Percentiles rank a stretch among this genome's conserved stretches.
Conservation (phyloP, 2,797 vertebrate species). For the Dendrocincla tyrannina region DNA sequence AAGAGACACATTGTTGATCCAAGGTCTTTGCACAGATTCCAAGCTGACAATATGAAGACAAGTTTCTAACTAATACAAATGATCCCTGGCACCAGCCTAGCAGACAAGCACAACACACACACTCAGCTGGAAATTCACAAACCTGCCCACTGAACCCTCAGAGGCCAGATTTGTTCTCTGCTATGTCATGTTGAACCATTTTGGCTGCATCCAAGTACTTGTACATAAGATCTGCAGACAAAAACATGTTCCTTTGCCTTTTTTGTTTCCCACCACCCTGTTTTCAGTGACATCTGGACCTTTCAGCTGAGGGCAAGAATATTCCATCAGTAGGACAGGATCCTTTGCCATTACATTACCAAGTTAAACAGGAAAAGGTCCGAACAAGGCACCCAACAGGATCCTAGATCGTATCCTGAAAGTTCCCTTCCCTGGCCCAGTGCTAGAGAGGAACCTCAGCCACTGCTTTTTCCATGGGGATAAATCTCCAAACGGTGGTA, state of each 20-base stretch:
- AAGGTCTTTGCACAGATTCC: not conserved
- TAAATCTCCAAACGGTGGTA: not conserved
- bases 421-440: not conserved
- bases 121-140: not conserved
- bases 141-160: not conserved
- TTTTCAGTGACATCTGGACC: not conserved
- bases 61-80: constrained; percentile 41
- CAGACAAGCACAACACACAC: not conserved
- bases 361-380: not conserved
- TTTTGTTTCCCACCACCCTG: not conserved
- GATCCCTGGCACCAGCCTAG: constrained; percentile 9
- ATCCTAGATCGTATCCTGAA: not conserved
- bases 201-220: not conserved
- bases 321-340: not conserved
- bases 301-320: not conserved
- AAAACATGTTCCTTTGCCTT: not conserved
- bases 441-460: not conserved
- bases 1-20: not conserved
- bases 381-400: not conserved
- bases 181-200: not conserved
- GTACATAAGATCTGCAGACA: not conserved
- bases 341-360: not conserved
- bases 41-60: constrained; percentile 46
- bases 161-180: not conserved
- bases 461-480: not conserved